Conservation (phyloP, 2,888 invertebrate genomes). For the Candidula unifasciata region DNA sequence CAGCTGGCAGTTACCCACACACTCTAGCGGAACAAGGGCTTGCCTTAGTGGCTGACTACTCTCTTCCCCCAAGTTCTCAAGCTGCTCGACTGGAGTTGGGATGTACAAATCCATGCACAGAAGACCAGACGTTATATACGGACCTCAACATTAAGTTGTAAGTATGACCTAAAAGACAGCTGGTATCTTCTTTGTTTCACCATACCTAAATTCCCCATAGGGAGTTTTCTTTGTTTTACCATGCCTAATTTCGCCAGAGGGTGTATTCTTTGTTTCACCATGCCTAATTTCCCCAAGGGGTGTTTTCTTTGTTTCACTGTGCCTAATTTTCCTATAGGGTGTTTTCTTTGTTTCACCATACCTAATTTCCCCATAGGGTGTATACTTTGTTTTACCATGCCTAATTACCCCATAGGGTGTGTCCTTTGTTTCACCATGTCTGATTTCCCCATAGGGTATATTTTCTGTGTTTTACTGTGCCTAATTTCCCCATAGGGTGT, state of each 20-base stretch:
- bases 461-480: not conserved
- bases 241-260: not conserved
- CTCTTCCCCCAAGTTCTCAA: conserved; percentile 42
- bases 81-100: conserved; percentile 30
- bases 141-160: conserved; percentile 67
- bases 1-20: conserved; percentile 64
- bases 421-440: not conserved
- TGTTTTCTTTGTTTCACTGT: not conserved
- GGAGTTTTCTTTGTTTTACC: not conserved
- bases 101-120: not conserved
- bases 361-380: too few relatives aligned
- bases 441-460: not conserved
- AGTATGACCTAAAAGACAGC: not conserved
- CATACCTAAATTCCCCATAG: too few relatives aligned
- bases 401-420: too few relatives aligned
- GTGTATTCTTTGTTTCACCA: too few relatives aligned
- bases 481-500: too few relatives aligned
- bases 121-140: conserved; percentile 60
- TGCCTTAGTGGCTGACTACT: conserved; percentile 67
- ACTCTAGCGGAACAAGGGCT: conserved; percentile 70
- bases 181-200: not conserved
- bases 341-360: not conserved
- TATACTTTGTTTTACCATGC: too few relatives aligned
- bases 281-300: too few relatives aligned
- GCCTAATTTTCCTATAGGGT: not conserved